Evolutionary conservation across 1,140 invertebrate genomes (phyloP).

Genomic region (Pseudoatta argentina): DNA sequence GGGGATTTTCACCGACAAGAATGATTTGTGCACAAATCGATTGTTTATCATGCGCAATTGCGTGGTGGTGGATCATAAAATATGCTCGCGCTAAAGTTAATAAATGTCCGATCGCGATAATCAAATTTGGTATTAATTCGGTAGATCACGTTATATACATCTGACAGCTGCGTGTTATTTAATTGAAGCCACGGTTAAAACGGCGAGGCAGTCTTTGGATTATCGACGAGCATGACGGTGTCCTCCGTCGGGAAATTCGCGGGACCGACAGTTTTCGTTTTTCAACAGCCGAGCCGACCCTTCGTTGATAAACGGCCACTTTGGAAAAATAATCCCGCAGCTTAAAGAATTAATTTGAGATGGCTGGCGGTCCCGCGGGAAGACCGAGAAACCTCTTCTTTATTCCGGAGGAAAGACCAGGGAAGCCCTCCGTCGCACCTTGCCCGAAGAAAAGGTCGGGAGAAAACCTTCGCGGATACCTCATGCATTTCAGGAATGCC

Average conservation of each 20-base stretch:
- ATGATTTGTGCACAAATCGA: conserved; percentile 57
- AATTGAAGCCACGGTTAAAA: conserved; percentile 1
- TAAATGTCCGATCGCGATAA: conserved; percentile 45
- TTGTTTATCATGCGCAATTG: conserved; percentile 45
- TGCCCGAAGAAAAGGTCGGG: conserved; percentile 31
- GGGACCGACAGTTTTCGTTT: conserved; percentile 12
- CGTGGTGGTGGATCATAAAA: conserved; percentile 41
- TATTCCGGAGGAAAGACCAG: conserved; percentile 24
- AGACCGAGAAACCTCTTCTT: conserved; percentile 48
- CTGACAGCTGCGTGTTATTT: neutral
- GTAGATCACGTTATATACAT: conserved; percentile 5
- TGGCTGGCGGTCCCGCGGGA: conserved; percentile 50
- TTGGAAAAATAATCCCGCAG: conserved; percentile 53
- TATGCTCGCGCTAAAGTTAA: conserved; percentile 53
- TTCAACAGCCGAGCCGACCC: neutral
- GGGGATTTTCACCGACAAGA: conserved; percentile 45
- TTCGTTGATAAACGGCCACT: conserved; percentile 61
- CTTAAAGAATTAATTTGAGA: conserved; percentile 62
- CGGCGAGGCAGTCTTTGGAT: neutral
- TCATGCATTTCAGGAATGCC: conserved; percentile 52
- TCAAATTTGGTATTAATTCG: conserved; percentile 53
- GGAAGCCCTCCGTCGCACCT: conserved; percentile 22
- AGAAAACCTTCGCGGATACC: conserved; percentile 17
- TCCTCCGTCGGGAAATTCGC: conserved; percentile 37
- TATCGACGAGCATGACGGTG: conserved; percentile 17